phyloP scores from a whole-genome alignment of 2,888 invertebrate genomes.

The Myopa tessellatipennis region DNA sequence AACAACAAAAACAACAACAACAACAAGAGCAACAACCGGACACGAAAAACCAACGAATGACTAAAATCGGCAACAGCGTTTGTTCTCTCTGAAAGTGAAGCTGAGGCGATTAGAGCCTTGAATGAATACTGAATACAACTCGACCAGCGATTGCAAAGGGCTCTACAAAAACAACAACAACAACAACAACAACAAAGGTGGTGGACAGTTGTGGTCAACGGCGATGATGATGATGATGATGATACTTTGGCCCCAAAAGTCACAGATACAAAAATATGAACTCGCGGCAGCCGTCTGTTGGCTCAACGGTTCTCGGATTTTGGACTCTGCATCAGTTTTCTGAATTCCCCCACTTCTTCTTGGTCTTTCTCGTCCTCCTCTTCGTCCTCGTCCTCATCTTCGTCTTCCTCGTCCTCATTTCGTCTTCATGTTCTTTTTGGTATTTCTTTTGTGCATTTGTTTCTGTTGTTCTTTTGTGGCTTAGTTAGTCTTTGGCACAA shows the following conservation, averaged over 20 bases:
- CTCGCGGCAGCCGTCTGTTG: background rate
- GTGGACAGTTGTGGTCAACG: background rate
- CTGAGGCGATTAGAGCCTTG: conserved; percentile 34
- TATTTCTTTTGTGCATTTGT: conserved; percentile 1
- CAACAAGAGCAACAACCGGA: conserved; percentile 2
- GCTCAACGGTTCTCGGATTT: background rate
- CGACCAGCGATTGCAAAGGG: background rate
- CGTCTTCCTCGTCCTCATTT: no score
- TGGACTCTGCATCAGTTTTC: background rate
- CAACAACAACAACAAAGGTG: conserved; percentile 11
- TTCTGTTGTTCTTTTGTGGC: conserved; percentile 1
- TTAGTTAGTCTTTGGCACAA: conserved; percentile 1
- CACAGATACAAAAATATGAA: conserved; percentile 7
- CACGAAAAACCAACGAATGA: background rate
- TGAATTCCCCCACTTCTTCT: no score
- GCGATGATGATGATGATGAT: no score
- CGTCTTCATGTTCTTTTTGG: background rate
- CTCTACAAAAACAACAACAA: background rate
- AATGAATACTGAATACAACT: conserved; percentile 20
- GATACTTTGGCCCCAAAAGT: background rate
- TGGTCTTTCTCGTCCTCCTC: no score
- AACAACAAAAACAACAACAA: conserved; percentile 23
- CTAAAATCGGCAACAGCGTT: conserved; percentile 38
- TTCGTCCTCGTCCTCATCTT: no score
- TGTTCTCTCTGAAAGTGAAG: conserved; percentile 25